phyloP scores from a whole-genome alignment of 2,113 vertebrate species.

The Silurus meridionalis region DNA sequence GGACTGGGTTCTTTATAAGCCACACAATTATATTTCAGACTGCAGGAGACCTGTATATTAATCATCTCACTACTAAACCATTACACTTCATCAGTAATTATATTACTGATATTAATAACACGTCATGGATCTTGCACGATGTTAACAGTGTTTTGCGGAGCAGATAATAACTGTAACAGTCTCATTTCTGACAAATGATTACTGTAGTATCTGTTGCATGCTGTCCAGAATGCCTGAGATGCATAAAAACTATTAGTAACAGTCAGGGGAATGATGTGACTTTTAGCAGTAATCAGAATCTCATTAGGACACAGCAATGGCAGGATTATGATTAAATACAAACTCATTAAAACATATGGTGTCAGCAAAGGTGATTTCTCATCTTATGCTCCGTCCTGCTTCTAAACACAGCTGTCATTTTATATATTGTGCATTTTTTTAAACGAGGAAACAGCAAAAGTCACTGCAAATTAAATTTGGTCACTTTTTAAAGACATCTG shows the following conservation, averaged over 20 bases:
- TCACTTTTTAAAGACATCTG: background rate
- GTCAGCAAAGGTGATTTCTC: background rate
- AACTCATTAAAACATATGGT: background rate
- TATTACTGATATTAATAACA: background rate
- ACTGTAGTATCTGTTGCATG: background rate
- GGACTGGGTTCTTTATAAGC: background rate
- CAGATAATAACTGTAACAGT: background rate
- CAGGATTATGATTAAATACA: background rate
- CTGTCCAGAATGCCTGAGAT: background rate
- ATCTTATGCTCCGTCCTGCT: background rate
- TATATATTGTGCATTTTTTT: background rate
- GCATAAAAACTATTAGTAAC: background rate
- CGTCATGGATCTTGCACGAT: background rate
- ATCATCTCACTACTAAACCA: background rate
- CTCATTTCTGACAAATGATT: background rate
- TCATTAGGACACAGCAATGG: background rate
- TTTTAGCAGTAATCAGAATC: background rate
- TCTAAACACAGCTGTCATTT: background rate
- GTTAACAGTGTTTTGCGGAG: background rate
- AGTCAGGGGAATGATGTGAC: background rate
- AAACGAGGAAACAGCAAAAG: background rate
- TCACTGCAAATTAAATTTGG: background rate
- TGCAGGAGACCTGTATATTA: background rate
- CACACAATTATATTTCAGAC: background rate
- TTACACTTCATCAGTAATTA: background rate